Conservation (phyloP, 2,888 invertebrate species). For the Stramonita haemastoma region DNA sequence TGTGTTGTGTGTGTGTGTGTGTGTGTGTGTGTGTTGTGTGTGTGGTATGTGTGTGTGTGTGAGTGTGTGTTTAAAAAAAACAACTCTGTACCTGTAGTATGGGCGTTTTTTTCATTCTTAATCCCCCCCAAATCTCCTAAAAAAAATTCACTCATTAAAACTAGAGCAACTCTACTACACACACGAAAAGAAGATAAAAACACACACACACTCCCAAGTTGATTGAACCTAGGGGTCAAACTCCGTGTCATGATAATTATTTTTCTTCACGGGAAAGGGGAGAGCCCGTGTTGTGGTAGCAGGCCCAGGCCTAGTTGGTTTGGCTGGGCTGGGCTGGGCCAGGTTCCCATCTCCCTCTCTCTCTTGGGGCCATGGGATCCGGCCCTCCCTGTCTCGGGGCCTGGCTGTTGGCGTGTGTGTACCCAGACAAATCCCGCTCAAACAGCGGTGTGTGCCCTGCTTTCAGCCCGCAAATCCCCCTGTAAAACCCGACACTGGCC, state of each 20-base stretch:
- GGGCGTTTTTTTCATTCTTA: too few species aligned
- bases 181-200: background rate
- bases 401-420: background rate
- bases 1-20: conserved; percentile 3
- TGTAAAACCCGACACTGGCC: conserved; percentile 33
- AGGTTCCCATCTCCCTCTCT: background rate
- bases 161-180: too few species aligned
- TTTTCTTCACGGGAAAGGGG: too few species aligned
- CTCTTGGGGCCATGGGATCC: too few species aligned
- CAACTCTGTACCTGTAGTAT: too few species aligned
- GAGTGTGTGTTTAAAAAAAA: background rate
- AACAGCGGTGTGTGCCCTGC: conserved; percentile 14
- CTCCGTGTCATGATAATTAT: too few species aligned
- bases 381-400: background rate
- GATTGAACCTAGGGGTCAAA: too few species aligned
- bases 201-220: background rate
- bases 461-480: conserved; percentile 22
- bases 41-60: background rate
- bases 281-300: background rate
- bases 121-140: too few species aligned
- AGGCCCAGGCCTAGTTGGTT: background rate
- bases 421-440: conserved; percentile 19
- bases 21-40: background rate
- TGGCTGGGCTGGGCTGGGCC: background rate
- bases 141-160: too few species aligned